A percentile compares a stretch with the other conserved stretches of the same genome.
These are phyloP conservation scores for Crotalus horridus DNA, from an alignment of 2,113 vertebrate species.

Conservation along the genomic window DNA sequence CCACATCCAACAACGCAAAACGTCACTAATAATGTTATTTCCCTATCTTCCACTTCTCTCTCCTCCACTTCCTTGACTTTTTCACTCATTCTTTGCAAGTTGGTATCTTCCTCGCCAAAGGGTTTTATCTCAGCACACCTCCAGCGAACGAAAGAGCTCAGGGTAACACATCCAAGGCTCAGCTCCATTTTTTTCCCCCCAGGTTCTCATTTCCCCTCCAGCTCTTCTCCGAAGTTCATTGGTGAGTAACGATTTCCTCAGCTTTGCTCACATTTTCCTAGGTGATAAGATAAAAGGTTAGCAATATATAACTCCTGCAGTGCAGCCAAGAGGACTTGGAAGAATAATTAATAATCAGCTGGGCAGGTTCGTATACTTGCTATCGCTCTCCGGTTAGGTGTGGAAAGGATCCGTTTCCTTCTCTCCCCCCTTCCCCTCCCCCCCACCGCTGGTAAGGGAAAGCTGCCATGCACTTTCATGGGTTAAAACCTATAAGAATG, in stretches of 20 bases:
- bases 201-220: not conserved
- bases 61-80: not conserved
- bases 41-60: not conserved
- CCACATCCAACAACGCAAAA: not conserved
- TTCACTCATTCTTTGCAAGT: accelerated
- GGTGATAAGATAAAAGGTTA: not conserved
- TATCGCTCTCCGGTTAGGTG: not conserved
- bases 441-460: not conserved
- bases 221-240: not conserved
- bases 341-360: not conserved
- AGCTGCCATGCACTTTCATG: not conserved
- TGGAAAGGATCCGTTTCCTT: not conserved
- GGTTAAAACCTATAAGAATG: constrained; percentile 3
- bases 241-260: constrained; percentile 2
- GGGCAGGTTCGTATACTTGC: not conserved
- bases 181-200: not conserved
- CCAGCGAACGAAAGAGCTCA: not conserved
- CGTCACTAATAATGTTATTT: not conserved
- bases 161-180: not conserved
- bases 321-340: constrained; percentile 7
- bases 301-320: not conserved
- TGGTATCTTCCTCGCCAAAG: not conserved
- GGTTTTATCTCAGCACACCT: not conserved
- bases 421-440: too few relatives aligned
- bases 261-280: not conserved